Conservation (phyloP, 2,888 invertebrate species). For the Achlya flavicornis region DNA sequence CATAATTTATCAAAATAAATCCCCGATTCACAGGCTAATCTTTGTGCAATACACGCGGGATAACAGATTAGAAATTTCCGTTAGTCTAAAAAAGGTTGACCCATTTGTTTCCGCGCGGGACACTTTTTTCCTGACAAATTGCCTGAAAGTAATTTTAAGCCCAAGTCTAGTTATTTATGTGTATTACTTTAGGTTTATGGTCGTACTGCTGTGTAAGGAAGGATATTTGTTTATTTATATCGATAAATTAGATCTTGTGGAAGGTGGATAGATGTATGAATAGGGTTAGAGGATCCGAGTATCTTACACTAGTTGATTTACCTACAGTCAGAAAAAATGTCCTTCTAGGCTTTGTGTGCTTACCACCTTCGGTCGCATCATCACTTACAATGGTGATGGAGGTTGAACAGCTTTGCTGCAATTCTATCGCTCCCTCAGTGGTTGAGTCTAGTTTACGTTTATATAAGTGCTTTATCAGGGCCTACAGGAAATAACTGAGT, state of each 20-base stretch:
- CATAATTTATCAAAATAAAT: constrained; percentile 41
- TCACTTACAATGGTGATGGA: no score
- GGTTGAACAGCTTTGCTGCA: no score
- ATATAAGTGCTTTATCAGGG: no score
- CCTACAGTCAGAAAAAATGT: no score
- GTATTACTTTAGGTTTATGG: constrained; percentile 64
- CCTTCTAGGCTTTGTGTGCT: no score
- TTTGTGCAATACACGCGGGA: constrained; percentile 49
- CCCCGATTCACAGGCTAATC: constrained; percentile 40
- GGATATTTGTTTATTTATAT: constrained; percentile 18
- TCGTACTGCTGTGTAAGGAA: constrained; percentile 31
- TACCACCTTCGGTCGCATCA: no score
- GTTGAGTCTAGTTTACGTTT: no score
- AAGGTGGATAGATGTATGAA: neutral
- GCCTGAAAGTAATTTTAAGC: constrained; percentile 79
- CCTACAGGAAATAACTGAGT: no score
- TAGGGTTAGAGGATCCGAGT: no score
- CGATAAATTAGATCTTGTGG: neutral
- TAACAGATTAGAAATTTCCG: constrained; percentile 72
- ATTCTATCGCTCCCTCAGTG: no score
- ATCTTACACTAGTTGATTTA: no score
- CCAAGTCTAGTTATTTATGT: constrained; percentile 75
- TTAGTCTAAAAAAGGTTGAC: constrained; percentile 70
- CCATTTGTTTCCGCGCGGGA: constrained; percentile 70
- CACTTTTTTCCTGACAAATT: constrained; percentile 79